A percentile compares a stretch with the other conserved stretches of the same genome.
phyloP scores from a whole-genome alignment of 2,797 vertebrate species.

The Cyclopterus lumpus region DNA sequence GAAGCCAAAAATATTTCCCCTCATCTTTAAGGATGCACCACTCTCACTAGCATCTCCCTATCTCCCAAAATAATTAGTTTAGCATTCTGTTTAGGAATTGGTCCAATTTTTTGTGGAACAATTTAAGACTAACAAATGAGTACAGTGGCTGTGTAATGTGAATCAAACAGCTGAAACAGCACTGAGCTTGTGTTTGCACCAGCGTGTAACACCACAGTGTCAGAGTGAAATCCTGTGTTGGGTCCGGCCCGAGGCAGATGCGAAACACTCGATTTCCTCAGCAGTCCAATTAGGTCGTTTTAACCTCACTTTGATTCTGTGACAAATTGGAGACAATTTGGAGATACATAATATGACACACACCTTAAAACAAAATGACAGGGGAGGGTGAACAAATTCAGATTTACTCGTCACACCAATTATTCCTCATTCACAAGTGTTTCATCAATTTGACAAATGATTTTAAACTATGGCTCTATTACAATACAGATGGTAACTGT shows the following conservation, averaged over 20 bases:
- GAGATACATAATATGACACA: conserved; percentile 64
- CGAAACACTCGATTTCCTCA: conserved; percentile 61
- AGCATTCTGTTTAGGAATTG: conserved; percentile 55
- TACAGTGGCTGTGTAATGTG: conserved; percentile 17
- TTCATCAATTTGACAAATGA: conserved; percentile 69
- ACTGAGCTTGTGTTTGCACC: conserved; percentile 13
- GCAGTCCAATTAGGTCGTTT: conserved; percentile 68
- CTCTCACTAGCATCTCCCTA: conserved; percentile 21
- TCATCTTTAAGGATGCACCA: conserved; percentile 51
- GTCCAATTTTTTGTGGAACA: conserved; percentile 26
- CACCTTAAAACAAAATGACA: conserved; percentile 65
- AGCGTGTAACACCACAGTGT: conserved; percentile 22
- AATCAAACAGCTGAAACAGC: conserved; percentile 29
- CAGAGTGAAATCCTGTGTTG: conserved; percentile 36
- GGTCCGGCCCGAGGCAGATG: conserved; percentile 52
- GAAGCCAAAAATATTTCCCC: conserved; percentile 65
- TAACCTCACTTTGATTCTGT: conserved; percentile 70
- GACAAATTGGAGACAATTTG: conserved; percentile 73
- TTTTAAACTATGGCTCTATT: conserved; percentile 53
- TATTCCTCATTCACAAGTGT: conserved; percentile 67
- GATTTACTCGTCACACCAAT: conserved; percentile 70
- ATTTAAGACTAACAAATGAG: conserved; percentile 53
- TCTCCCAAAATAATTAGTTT: conserved; percentile 65
- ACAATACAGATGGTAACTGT: conserved; percentile 43
- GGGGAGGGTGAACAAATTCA: conserved; percentile 52